Base-by-base conservation (phyloP, 1,140 invertebrate genomes). In the Chymomyza costata region DNA sequence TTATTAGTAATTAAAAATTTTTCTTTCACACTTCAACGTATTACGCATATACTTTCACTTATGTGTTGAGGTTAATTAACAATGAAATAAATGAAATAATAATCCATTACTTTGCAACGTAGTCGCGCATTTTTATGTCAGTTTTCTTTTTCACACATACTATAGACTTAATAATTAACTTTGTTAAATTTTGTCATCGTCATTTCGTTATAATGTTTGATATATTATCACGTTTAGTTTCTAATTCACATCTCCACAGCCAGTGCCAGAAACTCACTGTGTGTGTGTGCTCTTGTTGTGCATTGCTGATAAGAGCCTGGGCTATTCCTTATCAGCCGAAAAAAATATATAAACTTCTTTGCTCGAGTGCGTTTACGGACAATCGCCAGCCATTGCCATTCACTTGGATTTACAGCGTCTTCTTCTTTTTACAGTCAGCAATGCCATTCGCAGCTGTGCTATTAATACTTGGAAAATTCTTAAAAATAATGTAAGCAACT, bases 281-380 rank as follows among this genome's bases (percentile, higher is more conserved):
- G 45, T 13, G 40, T 46, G 62, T 37, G 56, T 52, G 32, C 53
- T 70, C 63, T 76, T 78, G 71, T 76, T 76, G 71, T 78, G 71
- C 71, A 76, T 76, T 66, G 62, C 71, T 71, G 71, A 76, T 76
- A 76, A 76, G 71, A 39, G 50, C 56, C 54, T 44, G 61, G 48
- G 53, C 56, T 66, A 52, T 58, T 70, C 21, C 71, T 76, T 78
- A 78, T 78, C 71, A 80, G 66, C 47, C 51, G 28, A 65, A 58
- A 56, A 65, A 50, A 55, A 55, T 62, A 56, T n/a, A 49, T 57
- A 53, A 51, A 41, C 40, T 14, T 28, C 34, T 53, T 16, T 37
- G 13, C 11, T 13, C 10, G 8, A 19, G 35, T 32, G 32, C 48
- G 41, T 25, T 37, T 44, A 11, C 28, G 8, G 11, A 21, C 31